Base-by-base conservation (phyloP, 2,888 invertebrate genomes). In the Rotaria sp. region DNA sequence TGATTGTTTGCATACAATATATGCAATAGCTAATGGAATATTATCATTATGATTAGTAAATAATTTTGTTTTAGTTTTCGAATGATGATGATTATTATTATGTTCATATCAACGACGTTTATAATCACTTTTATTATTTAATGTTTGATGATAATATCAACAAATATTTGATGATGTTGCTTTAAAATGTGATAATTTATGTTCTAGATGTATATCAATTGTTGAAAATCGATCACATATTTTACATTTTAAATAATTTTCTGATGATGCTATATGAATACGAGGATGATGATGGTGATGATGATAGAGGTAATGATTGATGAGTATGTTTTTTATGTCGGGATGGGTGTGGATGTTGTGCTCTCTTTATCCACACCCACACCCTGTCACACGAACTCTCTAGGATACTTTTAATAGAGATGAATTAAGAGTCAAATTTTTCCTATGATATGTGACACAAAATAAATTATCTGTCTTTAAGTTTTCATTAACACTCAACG, bases 1-100 rank as follows among this genome's bases (percentile, higher is more conserved):
- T 0, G 96, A 96, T 91, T 97, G 96, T 21, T 96, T 93, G 90
- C 97, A 97, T 75, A 96, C 94, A 35, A 96, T 94, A 90, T 96
- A 97, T 38, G 24, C 30, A 30, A 80, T 85, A n/a, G 86, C 24
- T 13, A 50, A 67, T 84, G 38, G n/a, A 48, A 35, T 45, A 59
- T 45, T 75, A 24, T 24, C 13, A 30, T 50, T 18, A 18, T 67
- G 21, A 55, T 84, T 30, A 5, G 15, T 4, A n/a, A 26, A 94
- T 0, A 95, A 95, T 26, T 92, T 89, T 89, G 88, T 92, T 91
- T 85, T 41, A 10, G 21, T 90, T 87, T 94, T 93, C 67, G 88
- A 89, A 35, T 88, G 88, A 75, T 91, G n/a, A n/a, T n/a, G n/a
- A 90, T 90, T 96, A 96, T 85, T 95, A 75, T 95, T 94, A 90